phyloP scores from a whole-genome alignment of 2,797 vertebrate species.

The Paedocypris micromegethes region DNA sequence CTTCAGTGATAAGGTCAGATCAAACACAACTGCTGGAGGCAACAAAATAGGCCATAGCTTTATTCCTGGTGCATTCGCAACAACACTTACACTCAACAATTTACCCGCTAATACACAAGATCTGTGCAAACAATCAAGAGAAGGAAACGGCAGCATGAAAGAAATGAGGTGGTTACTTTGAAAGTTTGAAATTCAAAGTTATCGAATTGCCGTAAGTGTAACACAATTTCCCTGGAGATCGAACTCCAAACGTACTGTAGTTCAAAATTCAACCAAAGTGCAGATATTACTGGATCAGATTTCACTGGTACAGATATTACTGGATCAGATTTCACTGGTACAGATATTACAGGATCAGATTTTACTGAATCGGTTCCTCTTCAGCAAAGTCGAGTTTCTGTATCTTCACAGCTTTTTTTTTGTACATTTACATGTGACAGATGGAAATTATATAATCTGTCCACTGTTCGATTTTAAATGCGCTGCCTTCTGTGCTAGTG shows the following conservation, averaged over 20 bases:
- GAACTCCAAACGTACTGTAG: no score
- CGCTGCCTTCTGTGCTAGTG: constrained; percentile 22
- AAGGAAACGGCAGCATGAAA: background rate
- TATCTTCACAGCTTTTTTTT: background rate
- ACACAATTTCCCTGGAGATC: no score
- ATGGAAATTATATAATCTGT: constrained; percentile 16
- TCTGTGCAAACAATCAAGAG: constrained; percentile 1
- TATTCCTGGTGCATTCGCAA: constrained; percentile 55
- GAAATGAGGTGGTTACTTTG: no score
- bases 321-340: no score
- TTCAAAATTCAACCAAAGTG: no score
- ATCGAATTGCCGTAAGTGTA: no score
- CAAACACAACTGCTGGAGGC: constrained; percentile 59
- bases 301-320: no score
- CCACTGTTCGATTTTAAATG: constrained; percentile 12
- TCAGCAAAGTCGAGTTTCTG: background rate
- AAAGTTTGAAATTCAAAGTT: no score
- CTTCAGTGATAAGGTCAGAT: constrained; percentile 69
- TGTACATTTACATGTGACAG: background rate
- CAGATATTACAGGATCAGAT: no score
- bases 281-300: no score
- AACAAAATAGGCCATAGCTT: constrained; percentile 61
- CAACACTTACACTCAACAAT: constrained; percentile 11
- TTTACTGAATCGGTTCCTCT: no score
- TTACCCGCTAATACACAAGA: constrained; percentile 3